A percentile compares a stretch with the other conserved stretches of the same genome.
These are phyloP conservation scores for Drosophila nebulosa DNA, from an alignment of 1,140 invertebrate genomes.

Conservation along the genomic window DNA sequence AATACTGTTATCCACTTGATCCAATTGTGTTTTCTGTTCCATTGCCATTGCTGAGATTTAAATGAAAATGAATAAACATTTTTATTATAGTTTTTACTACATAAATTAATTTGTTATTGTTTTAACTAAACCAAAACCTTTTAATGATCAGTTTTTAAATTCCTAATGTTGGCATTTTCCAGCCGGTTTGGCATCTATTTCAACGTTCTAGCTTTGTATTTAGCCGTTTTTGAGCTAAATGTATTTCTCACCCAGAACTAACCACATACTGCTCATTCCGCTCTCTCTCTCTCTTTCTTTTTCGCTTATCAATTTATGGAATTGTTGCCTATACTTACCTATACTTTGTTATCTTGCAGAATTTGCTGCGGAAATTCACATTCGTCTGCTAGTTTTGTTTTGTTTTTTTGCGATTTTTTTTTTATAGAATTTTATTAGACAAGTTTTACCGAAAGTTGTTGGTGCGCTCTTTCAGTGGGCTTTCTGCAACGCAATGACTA, in stretches of 20 bases:
- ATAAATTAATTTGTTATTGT: too few relatives aligned
- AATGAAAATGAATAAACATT: too few relatives aligned
- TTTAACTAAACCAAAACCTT: too few relatives aligned
- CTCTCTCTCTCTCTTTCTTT: not conserved
- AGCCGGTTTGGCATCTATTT: not conserved
- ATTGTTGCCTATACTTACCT: not conserved
- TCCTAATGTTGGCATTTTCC: too few relatives aligned
- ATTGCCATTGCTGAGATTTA: too few relatives aligned
- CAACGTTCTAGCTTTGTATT: not conserved
- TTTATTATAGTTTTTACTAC: too few relatives aligned
- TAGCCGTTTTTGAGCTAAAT: not conserved
- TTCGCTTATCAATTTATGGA: not conserved
- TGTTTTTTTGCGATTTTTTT: not conserved
- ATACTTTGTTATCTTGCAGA: not conserved
- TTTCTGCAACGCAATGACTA: not conserved
- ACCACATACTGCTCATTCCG: not conserved
- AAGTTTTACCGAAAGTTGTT: too few relatives aligned
- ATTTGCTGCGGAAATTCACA: not conserved
- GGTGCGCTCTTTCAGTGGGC: not conserved
- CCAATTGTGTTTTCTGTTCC: constrained; percentile 3
- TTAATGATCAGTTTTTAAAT: too few relatives aligned
- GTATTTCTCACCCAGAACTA: not conserved
- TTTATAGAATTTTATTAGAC: not conserved
- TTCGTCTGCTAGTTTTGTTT: not conserved
- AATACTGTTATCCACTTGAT: constrained; percentile 72